Base-by-base conservation (phyloP, 2,113 vertebrate species). In the Ancistrus triradiatus region DNA sequence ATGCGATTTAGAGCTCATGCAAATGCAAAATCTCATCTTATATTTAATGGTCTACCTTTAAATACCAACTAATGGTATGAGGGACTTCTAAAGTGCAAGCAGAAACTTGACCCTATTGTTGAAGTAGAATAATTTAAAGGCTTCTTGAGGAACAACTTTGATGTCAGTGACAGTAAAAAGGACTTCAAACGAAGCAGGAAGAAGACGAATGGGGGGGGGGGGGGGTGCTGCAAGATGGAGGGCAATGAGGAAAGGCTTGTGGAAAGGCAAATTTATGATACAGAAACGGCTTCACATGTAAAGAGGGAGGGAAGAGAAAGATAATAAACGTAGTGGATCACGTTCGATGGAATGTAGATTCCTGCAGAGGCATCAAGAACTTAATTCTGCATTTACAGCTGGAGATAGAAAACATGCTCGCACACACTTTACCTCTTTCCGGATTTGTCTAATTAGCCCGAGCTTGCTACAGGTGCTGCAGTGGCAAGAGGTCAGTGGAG, bases 41-140 rank as follows among this genome's bases (percentile, higher is more conserved):
- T n/a, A n/a, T n/a, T n/a, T n/a, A n/a, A n/a, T n/a, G n/a, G n/a
- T n/a, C n/a, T n/a, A n/a, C n/a, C n/a, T n/a, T n/a, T n/a, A n/a
- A n/a, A n/a, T n/a, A n/a, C n/a, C n/a, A n/a, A n/a, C n/a, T n/a
- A n/a, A n/a, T n/a, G n/a, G n/a, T n/a, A n/a, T n/a, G n/a, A n/a
- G n/a, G n/a, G n/a, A n/a, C n/a, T n/a, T n/a, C n/a, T n/a, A n/a
- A n/a, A 31, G 27, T 3, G 76, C 72, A 81, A 24, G 66, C 28
- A 68, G 62, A 81, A 77, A 79, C 81, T 49, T 82, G 67, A 63
- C 82, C 69, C 52, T 77, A 84, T 83, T 66, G 77, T 77, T 78
- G 76, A 85, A 83, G 82, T 77, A 66, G 82, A 86, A 83, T 85
- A 11, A 71, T 82, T 79, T 85, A 78, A 81, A 72, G 62, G 49